Percentiles rank a stretch among this genome's conserved stretches.
phyloP scores from a whole-genome alignment of 2,113 vertebrate genomes.

The Empidonax traillii region DNA sequence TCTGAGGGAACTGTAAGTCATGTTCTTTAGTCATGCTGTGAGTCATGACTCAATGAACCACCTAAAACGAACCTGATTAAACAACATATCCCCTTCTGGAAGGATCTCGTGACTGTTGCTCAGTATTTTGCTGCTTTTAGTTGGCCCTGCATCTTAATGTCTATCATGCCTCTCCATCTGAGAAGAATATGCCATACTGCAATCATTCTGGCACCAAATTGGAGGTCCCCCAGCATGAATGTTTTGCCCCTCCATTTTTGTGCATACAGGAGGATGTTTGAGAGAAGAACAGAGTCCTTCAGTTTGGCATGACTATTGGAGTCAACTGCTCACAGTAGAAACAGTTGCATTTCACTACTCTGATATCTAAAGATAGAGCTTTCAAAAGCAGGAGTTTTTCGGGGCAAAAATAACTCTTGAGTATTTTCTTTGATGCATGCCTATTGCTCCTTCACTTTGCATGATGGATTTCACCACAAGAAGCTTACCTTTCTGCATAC shows the following conservation, averaged over 20 bases:
- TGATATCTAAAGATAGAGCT: not conserved
- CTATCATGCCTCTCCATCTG: not conserved
- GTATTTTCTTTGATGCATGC: not conserved
- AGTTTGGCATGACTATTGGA: not conserved
- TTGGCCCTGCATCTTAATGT: not conserved
- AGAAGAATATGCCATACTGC: not conserved
- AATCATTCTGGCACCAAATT: not conserved
- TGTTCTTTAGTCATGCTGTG: not conserved
- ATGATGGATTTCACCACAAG: not conserved
- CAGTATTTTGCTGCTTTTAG: not conserved
- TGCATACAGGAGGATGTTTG: not conserved
- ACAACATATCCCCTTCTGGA: not conserved
- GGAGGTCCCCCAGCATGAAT: not conserved
- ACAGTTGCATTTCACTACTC: not conserved
- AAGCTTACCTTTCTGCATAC: not conserved
- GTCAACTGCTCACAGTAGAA: not conserved
- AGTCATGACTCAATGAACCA: not conserved
- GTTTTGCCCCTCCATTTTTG: not conserved
- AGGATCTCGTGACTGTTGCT: not conserved
- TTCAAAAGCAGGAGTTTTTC: not conserved
- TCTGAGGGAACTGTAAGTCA: not conserved
- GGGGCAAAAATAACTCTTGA: not conserved
- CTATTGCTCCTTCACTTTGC: not conserved
- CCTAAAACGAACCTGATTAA: not conserved
- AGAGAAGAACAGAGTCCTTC: not conserved